These are phyloP conservation scores for Apotomis turbidana DNA, from an alignment of 2,888 invertebrate genomes.

Conservation along the genomic window DNA sequence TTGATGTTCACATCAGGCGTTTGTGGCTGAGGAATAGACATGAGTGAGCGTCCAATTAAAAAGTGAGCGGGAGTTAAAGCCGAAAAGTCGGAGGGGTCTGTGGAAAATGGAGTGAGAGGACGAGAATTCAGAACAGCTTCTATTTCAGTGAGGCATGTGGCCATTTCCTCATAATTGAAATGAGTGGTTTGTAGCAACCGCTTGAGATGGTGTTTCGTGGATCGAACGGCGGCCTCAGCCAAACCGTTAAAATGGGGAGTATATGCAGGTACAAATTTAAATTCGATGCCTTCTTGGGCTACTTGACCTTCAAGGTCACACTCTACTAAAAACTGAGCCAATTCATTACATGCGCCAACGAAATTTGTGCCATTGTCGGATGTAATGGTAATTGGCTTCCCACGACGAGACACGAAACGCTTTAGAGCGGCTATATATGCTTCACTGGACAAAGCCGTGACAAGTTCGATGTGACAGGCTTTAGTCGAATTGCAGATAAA, in stretches of 20 bases:
- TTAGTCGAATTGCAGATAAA: not conserved
- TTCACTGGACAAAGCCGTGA: not conserved
- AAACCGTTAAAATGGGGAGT: not conserved
- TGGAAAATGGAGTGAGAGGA: not conserved
- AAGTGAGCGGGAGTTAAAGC: not conserved
- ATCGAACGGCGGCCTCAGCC: not conserved
- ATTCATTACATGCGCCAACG: not conserved
- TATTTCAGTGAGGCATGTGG: not conserved
- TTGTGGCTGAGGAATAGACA: not conserved
- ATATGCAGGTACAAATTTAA: too few relatives aligned
- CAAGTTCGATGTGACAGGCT: slow-evolving; percentile 6
- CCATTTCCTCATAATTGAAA: slow-evolving; percentile 1
- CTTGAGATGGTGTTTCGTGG: slow-evolving; percentile 2
- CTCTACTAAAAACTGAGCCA: not conserved
- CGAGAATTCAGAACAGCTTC: slow-evolving; percentile 7
- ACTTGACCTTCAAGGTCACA: too few relatives aligned
- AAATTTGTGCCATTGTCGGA: not conserved
- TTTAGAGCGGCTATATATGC: slow-evolving; percentile 6
- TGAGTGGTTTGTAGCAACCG: not conserved
- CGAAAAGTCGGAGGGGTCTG: not conserved
- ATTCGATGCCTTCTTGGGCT: too few relatives aligned
- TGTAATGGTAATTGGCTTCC: not conserved
- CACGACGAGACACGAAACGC: slow-evolving; percentile 3
- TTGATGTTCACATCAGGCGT: too few relatives aligned
- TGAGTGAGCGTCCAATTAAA: not conserved